These are phyloP conservation scores for Colossoma macropomum DNA, from an alignment of 2,113 vertebrate genomes.

Conservation along the genomic window DNA sequence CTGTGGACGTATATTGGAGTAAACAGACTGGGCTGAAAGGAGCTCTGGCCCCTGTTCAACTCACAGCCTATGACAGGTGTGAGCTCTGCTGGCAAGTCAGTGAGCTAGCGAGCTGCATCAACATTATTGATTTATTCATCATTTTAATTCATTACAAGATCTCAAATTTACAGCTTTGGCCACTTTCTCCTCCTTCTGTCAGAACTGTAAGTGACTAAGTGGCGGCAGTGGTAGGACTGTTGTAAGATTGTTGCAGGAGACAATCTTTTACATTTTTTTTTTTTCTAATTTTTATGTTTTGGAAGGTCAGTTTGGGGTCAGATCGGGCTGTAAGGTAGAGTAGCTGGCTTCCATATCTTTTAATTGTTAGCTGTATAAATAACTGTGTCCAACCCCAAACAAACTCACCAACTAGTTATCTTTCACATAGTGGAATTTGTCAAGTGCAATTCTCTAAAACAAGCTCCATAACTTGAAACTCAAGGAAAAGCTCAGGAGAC, in stretches of 20 bases:
- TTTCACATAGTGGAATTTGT: too few relatives aligned
- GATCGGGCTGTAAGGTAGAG: too few relatives aligned
- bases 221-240: background rate
- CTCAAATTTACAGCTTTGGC: background rate
- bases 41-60: slow-evolving; percentile 23
- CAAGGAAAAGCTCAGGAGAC: too few relatives aligned
- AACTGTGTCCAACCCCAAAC: too few relatives aligned
- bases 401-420: too few relatives aligned
- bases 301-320: background rate
- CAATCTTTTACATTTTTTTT: too few relatives aligned
- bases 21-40: slow-evolving; percentile 47
- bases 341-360: too few relatives aligned
- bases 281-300: too few relatives aligned
- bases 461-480: too few relatives aligned
- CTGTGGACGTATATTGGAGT: slow-evolving; percentile 42
- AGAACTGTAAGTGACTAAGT: background rate
- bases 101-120: slow-evolving; percentile 3
- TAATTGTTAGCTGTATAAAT: too few relatives aligned
- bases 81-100: background rate
- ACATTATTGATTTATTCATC: slow-evolving; percentile 32
- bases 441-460: too few relatives aligned
- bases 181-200: background rate
- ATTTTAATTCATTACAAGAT: slow-evolving; percentile 27
- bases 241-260: too few relatives aligned
- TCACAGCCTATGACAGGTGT: background rate